Evolutionary conservation across 2,797 vertebrate species (phyloP), one percentile per base, ranked within the genome.

Genomic region (Onychomys arenicola): DNA sequence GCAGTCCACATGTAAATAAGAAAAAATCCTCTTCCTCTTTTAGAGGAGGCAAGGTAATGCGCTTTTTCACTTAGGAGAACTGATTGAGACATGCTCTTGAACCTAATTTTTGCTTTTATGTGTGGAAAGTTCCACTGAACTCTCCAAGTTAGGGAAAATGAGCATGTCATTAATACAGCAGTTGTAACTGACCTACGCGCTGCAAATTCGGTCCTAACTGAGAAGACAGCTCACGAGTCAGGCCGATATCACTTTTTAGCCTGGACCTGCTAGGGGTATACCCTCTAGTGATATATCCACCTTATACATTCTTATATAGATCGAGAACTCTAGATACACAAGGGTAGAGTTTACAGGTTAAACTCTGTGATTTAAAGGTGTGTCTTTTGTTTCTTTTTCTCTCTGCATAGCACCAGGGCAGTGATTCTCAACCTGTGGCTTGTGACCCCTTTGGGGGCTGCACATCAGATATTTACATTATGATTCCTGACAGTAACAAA

Each of bases 51-150:
- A 29, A 73, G 17, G 13, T 49, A 61, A 67, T 65, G 59, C 63
- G 29, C 7, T 69, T 69, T 49, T 86, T 82, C 12, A 55, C 77
- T 52, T 91, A 77, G 65, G 81, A 71, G n/a, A 77, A 86, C 37
- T 37, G 40, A 89, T 19, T 91, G 34, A 55, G 46, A 83, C 32
- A 40, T 61, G 46, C 11, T 65, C 43, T 85, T 73, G 52, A 40
- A 85, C 95, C 55, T 89, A 78, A 61, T 77, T 91, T 97, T 94
- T 46, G 90, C 46, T 77, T 88, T 73, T 84, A 59, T 46, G 16
- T 61, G 55, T 81, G 65, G 71, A 55, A 59, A 90, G 25, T 89
- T 95, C 59, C 80, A 14, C 0, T 29, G 59, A 67, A 46, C 81
- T 92, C 32, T 73, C n/a, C 65, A 73, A 92, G 65, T 91, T 89